A percentile compares a stretch with the other conserved stretches of the same genome.
phyloP scores from a whole-genome alignment of 2,797 vertebrate genomes.

The Takifugu rubripes region DNA sequence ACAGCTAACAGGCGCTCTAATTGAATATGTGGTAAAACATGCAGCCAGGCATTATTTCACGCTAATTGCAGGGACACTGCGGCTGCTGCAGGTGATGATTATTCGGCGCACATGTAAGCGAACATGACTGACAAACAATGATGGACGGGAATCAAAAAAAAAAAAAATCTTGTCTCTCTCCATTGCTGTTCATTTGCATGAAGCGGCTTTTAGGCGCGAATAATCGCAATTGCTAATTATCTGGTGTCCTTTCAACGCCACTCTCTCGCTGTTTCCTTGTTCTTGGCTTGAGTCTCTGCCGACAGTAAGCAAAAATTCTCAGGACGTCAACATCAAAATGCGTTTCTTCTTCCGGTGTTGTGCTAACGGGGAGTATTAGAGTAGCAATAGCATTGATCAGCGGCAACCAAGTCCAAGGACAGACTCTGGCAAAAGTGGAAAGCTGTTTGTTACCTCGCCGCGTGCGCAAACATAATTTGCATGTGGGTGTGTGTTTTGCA shows the following conservation, averaged over 20 bases:
- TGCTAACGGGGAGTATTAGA: no score
- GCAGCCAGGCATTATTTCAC: slow-evolving; percentile 19
- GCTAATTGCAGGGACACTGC: slow-evolving; percentile 33
- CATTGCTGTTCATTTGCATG: slow-evolving; percentile 43
- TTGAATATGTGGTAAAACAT: slow-evolving; percentile 27
- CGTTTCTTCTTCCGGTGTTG: no score
- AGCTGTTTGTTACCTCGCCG: slow-evolving; percentile 38
- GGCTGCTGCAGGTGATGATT: slow-evolving; percentile 40
- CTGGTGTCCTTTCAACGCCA: slow-evolving; percentile 20
- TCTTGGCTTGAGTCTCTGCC: no score
- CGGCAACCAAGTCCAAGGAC: background rate
- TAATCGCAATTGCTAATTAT: slow-evolving; percentile 36
- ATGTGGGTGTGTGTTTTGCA: slow-evolving; percentile 51
- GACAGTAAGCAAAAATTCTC: no score
- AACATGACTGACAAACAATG: slow-evolving; percentile 39
- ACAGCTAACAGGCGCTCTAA: slow-evolving; percentile 18
- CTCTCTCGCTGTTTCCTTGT: slow-evolving; percentile 1
- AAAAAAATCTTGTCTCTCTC: slow-evolving; percentile 15
- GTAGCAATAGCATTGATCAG: no score
- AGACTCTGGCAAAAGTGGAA: slow-evolving; percentile 36
- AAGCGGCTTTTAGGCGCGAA: slow-evolving; percentile 20
- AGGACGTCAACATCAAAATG: no score
- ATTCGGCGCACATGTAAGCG: slow-evolving; percentile 16
- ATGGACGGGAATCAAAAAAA: slow-evolving; percentile 6
- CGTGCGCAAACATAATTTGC: slow-evolving; percentile 48